Percentiles rank a stretch among this genome's conserved stretches.
Evolutionary conservation across 1,140 invertebrate genomes (phyloP).

Genomic region (Atta colombica): DNA sequence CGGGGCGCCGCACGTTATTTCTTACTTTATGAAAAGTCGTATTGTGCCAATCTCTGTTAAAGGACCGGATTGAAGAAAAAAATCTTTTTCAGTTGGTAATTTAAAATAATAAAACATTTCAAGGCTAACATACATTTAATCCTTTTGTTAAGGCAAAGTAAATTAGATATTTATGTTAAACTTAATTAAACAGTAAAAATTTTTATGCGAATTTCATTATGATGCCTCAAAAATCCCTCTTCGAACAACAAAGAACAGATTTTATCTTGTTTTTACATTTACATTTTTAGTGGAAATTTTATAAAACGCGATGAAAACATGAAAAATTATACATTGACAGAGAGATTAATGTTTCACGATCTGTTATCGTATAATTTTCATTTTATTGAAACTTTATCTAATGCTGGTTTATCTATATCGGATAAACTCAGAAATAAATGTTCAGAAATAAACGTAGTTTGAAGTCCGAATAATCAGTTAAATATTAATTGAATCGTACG

Average conservation of each 20-base stretch:
- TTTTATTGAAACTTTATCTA: neutral
- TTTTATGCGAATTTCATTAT: no score
- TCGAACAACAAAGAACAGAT: no score
- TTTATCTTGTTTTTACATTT: no score
- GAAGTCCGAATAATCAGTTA: conserved; percentile 11
- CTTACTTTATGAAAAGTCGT: conserved; percentile 33
- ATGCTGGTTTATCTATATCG: neutral
- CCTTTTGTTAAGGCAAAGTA: no score
- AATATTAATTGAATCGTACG: conserved; percentile 22
- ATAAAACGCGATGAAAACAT: neutral
- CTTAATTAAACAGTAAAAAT: no score
- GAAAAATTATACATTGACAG: no score
- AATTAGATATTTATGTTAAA: no score
- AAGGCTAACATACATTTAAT: no score
- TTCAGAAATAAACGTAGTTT: no score
- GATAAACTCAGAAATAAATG: neutral
- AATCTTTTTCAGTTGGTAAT: neutral
- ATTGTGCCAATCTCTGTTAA: neutral
- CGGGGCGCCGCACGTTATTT: neutral
- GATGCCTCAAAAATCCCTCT: no score
- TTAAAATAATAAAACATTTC: neutral
- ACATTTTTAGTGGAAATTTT: no score
- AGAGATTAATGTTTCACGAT: neutral
- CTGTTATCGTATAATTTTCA: neutral
- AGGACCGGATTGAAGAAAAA: neutral